Base-by-base conservation (phyloP, 2,888 invertebrate species). In the Cecidostiba fungosa region DNA sequence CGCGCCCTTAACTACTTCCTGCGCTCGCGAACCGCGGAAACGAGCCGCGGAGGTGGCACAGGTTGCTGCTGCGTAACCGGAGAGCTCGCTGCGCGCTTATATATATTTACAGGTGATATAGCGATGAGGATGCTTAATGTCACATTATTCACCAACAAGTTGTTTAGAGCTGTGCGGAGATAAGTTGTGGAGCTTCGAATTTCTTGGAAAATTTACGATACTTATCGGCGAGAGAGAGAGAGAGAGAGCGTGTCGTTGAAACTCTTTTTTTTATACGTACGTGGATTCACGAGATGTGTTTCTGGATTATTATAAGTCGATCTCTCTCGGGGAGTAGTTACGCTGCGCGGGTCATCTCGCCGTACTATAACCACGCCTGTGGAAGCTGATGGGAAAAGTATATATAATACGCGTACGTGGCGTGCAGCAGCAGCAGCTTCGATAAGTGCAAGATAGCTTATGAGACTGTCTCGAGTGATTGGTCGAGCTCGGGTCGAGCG, bases 391-490 rank as follows among this genome's bases (percentile, higher is more conserved):
- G n/a, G n/a, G 74, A 76, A 16, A 54, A 54, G 43, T 10, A 39
- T 19, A 1, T 1, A 36, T n/a, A n/a, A n/a, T n/a, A 54, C 54
- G 12, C 82, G 43, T 86, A 86, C 84, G 85, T 23, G 59, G 59
- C 66, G 66, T 66, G 62, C 62, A 43, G 69, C 29, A 19, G 29
- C 36, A 39, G 26, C 85, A 84, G 82, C 80, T 85, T 43, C 87
- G 88, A 87, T 87, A 88, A 87, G 87, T 84, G 82, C 84, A 74
- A 69, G 87, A 87, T 87, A 88, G 84, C 77, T 84, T 77, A 85
- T 87, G 85, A 83, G 47, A 79, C 50, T 66, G 43, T 66, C 69
- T 32, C 69, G n/a, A 80, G 77, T 86, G 87, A 88, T 88, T 88
- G 87, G 86, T 87, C 77, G 87, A 86, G 86, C 82, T 79, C 62